These are phyloP conservation scores for Rostratula benghalensis DNA, from an alignment of 2,113 vertebrate genomes.

Conservation along the genomic window DNA sequence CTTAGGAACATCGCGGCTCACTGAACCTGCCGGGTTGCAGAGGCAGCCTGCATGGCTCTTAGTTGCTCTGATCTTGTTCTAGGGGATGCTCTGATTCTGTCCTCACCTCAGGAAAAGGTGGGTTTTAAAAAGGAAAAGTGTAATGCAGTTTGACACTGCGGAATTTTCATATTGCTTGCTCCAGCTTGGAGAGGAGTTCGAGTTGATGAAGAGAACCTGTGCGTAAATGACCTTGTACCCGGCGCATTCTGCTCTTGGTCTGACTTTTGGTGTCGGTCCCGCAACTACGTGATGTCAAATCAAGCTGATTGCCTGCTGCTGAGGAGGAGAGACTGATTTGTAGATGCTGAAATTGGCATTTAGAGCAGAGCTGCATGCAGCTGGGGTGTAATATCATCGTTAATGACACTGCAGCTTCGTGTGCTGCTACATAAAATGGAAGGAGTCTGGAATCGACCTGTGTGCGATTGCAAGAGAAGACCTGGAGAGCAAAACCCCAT, in stretches of 20 bases:
- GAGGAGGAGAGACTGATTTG: neutral
- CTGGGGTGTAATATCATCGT: neutral
- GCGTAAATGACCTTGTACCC: neutral
- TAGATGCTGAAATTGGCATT: neutral
- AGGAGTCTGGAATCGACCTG: neutral
- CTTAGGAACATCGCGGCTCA: rapidly evolving
- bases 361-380: neutral
- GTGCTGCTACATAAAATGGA: neutral
- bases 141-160: neutral
- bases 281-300: neutral
- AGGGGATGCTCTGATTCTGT: neutral
- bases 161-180: neutral
- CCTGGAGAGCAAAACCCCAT: neutral
- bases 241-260: neutral
- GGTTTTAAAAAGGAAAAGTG: neutral
- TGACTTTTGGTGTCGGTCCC: neutral
- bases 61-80: neutral
- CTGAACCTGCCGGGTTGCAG: neutral
- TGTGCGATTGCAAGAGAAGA: neutral
- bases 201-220: neutral
- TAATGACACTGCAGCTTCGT: neutral
- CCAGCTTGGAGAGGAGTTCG: neutral
- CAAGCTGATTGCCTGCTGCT: neutral
- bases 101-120: neutral
- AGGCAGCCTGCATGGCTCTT: neutral